Base-by-base conservation (phyloP, 2,113 vertebrate species). In the Catharus bicknelli region DNA sequence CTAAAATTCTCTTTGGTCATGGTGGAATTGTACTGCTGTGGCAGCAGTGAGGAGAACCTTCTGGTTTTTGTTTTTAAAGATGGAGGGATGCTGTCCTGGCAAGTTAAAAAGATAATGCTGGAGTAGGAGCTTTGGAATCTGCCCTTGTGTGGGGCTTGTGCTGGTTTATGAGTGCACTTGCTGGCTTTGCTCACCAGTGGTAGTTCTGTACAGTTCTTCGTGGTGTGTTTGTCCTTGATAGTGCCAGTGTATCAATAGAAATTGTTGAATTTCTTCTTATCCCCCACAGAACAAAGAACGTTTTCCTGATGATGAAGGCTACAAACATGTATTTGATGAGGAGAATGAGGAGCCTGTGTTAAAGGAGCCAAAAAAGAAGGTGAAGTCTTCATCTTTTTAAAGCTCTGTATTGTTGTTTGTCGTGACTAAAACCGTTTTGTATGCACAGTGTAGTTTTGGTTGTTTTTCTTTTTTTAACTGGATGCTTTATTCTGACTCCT, bases 341-440 rank as follows among this genome's bases (percentile, higher is more conserved):
- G 96, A 96, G 72, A 73, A 54, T 5, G 96, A 97, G 30, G 94
- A 91, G 23, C 58, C 58, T 58, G 30, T 80, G 22, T 38, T 95
- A 42, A 97, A 97, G 90, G 95, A 96, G 58, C 78, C 90, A 13
- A 83, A 58, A 58, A 97, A 66, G 34, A 98, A 98, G 97, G 97
- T 98, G 75, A 96, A 64, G 19, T 59, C 66, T 45, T 86, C 11
- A 51, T 62, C 26, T 73, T 57, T n/a, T 36, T 32, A 55, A 83
- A 51, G 21, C 34, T 61, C 57, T 79, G 16, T 32, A 1, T 50
- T 80, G 20, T 67, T 67, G 64, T 18, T 53, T 83, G 47, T 29
- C 3, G 1, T 14, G 21, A 47, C 40, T 67, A 23, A 48, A 15
- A 48, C 13, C 3, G 3, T 50, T 82, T 63, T 48, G 15, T 45